Percentiles rank a stretch among this genome's conserved stretches.
Conservation (phyloP, 2,888 invertebrate genomes). For the Thysanoteuthis rhombus region DNA sequence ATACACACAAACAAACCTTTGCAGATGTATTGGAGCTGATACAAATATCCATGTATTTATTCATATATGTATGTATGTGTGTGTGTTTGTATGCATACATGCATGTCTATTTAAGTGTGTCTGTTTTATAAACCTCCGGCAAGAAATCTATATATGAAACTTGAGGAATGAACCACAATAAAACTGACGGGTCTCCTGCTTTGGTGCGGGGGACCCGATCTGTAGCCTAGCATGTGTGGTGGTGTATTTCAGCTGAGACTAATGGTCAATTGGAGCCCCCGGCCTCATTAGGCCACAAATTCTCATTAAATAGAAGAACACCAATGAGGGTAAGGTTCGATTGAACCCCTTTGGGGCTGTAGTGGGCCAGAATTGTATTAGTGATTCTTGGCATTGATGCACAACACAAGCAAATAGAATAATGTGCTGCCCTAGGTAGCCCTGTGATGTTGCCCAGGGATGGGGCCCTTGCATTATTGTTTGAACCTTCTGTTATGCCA, state of each 20-base stretch:
- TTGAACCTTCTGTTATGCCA: neutral
- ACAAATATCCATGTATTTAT: neutral
- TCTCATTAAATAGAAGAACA: conserved; percentile 12
- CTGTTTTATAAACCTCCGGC: neutral
- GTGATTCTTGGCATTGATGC: neutral
- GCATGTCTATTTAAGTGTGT: neutral
- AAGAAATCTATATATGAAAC: neutral
- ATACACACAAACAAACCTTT: neutral
- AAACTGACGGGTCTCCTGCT: neutral
- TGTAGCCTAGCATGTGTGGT: neutral
- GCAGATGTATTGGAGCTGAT: too few relatives aligned
- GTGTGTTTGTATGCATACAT: neutral
- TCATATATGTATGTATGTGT: too few relatives aligned
- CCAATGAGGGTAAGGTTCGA: neutral
- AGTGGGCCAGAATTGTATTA: conserved; percentile 12
- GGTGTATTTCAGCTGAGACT: neutral
- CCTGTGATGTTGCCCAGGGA: conserved; percentile 12
- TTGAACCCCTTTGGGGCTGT: neutral
- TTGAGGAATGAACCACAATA: neutral
- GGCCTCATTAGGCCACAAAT: conserved; percentile 12
- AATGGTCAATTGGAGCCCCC: conserved; percentile 12
- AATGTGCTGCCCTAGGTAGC: neutral
- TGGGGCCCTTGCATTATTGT: neutral
- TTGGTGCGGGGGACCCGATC: neutral
- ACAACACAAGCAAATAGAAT: neutral